Evolutionary conservation across 2,113 vertebrate species (phyloP), one percentile per base, ranked within the genome.

Genomic region (Cyanocitta stelleri): DNA sequence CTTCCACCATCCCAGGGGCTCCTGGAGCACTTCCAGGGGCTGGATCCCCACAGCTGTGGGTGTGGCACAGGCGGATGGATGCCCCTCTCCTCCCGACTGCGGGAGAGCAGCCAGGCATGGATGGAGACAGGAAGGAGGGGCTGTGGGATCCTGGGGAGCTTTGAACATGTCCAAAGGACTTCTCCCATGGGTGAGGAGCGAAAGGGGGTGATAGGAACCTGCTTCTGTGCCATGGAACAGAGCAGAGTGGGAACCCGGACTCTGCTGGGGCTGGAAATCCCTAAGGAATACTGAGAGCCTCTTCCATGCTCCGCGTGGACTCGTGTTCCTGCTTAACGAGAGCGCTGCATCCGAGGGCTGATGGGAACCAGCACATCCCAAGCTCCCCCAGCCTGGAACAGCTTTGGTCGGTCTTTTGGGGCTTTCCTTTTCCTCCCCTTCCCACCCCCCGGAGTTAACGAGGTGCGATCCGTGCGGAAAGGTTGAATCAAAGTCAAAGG

Each of bases 391-490:
- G 12, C 37, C 14, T 73, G n/a, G 49, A 90, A 7, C 13, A 55
- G 59, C 16, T 51, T 19, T 29, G 41, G 2, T 1, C 8, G 27
- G 11, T 7, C 10, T 37, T 29, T 21, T 3, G n/a, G 69, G 12
- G 16, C 3, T 37, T 59, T 46, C 9, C 6, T 35, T 6, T 37
- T 7, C 33, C 77, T 15, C 1, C 63, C 5, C 4, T 15, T 3
- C 1, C 4, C 19, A 1, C 5, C 16, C 17, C 32, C 41, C 0
- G 0, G 17, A 59, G 32, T 10, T 22, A 55, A 21, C 4, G 13
- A 56, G 32, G 37, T 67, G 44, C 44, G 66, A 73, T 59, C 41
- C 73, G 7, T 3, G 32, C 19, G 62, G 82, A 78, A 68, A 88
- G 77, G 76, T 88, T 24, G 66, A 86, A 11, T 49, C 29, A n/a